phyloP scores from a whole-genome alignment of 2,797 vertebrate species.

The Pangasius mekongensis region DNA sequence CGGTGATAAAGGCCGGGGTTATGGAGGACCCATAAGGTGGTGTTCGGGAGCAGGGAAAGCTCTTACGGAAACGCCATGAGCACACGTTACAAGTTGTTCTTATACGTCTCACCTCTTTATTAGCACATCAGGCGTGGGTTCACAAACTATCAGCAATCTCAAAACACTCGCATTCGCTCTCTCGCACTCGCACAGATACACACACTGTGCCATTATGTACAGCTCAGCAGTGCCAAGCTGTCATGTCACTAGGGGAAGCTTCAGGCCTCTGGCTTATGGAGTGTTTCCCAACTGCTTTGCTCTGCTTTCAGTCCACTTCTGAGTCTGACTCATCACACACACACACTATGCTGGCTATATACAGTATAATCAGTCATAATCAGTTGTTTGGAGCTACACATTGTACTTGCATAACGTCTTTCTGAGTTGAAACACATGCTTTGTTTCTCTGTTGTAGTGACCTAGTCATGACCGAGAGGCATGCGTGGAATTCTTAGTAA shows the following conservation, averaged over 20 bases:
- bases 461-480: not conserved
- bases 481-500: not conserved
- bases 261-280: slow-evolving; percentile 39
- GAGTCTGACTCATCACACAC: slow-evolving; percentile 17
- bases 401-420: not conserved
- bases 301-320: slow-evolving; percentile 29
- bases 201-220: slow-evolving; percentile 53
- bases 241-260: slow-evolving; percentile 52
- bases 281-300: slow-evolving; percentile 38
- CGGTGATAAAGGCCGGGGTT: too few species aligned
- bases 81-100: not conserved
- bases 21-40: not conserved
- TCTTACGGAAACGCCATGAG: not conserved
- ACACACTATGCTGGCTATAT: not conserved
- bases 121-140: slow-evolving; percentile 16
- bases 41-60: not conserved
- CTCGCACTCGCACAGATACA: slow-evolving; percentile 38
- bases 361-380: not conserved
- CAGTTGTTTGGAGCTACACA: not conserved
- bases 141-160: not conserved
- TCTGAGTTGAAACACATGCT: not conserved
- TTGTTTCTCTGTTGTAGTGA: slow-evolving; percentile 11
- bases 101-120: slow-evolving; percentile 19
- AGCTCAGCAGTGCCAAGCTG: slow-evolving; percentile 55
- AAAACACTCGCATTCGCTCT: slow-evolving; percentile 15